Evolutionary conservation across 1,140 invertebrate species (phyloP), one percentile per base, ranked within the genome.

Genomic region (Venustaconcha ellipsiformis): DNA sequence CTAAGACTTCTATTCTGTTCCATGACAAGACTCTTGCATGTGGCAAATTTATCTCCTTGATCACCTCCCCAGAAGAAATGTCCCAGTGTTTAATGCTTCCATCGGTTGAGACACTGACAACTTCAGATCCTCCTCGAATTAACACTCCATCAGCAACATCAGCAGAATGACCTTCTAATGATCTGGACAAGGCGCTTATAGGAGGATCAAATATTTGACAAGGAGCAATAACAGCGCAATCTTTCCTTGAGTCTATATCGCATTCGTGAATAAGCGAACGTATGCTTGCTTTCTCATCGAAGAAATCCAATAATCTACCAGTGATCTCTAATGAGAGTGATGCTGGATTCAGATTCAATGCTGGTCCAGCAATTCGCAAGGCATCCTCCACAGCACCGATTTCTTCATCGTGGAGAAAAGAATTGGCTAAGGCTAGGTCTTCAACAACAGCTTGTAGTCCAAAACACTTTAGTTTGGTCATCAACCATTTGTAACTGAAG

Each of bases 151-250:
- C 75, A 17, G 70, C 75, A 30, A 66, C 68, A 68, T 77, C 75
- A 13, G 60, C 69, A n/a, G 64, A 14, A 37, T 64, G 5, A n/a
- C 63, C 59, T 62, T 77, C 75, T 12, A 77, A 64, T 14, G 75
- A 77, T 17, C 69, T 57, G n/a, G 56, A 72, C n/a, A 77, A 55
- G 8, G 69, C 62, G 57, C 75, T 77, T 11, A 77, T 77, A n/a
- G 85, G 85, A 8, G 78, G 72, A 14, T 70, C 70, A 65, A 83
- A 86, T 59, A 84, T 59, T 66, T 87, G 85, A 18, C 66, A 80
- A 26, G 81, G 72, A 13, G 97, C 89, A 94, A 99, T 0, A 96
- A 96, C 56, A 97, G 90, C 88, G 97, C 97, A 81, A 78, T 87
- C 60, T 75, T 63, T 76, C 81, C 85, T 70, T 66, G 78, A 65